A percentile compares a stretch with the other conserved stretches of the same genome.
Evolutionary conservation across 1,140 invertebrate genomes (phyloP).

Genomic region (Cherax destructor): DNA sequence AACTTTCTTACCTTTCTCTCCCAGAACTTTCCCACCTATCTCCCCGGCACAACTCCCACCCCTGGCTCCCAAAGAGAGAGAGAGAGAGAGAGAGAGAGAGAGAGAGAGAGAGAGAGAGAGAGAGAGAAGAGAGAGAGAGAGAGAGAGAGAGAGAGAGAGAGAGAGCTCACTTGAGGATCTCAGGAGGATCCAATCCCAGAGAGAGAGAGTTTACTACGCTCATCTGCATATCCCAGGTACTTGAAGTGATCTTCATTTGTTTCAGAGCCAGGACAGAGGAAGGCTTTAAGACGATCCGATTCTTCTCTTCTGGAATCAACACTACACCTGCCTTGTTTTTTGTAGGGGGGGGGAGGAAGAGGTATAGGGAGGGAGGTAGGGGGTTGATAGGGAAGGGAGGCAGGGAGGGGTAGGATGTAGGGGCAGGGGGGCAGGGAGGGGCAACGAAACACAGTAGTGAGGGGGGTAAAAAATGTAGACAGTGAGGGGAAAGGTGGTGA

Average conservation of each 20-base stretch:
- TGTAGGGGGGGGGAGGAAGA: too few relatives aligned
- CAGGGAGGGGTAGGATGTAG: too few relatives aligned
- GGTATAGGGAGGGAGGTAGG: too few relatives aligned
- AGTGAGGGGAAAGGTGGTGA: too few relatives aligned
- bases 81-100: neutral
- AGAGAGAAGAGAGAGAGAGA: neutral
- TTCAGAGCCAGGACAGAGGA: neutral
- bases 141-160: neutral
- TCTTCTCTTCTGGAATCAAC: neutral
- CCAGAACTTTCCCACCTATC: too few relatives aligned
- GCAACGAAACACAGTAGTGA: too few relatives aligned
- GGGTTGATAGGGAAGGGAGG: too few relatives aligned
- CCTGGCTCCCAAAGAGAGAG: neutral
- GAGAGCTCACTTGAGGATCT: neutral
- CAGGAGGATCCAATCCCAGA: neutral
- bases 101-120: neutral
- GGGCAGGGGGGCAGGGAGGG: too few relatives aligned
- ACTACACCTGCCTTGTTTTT: neutral
- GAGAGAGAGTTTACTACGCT: neutral
- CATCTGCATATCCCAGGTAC: neutral
- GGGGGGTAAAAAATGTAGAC: too few relatives aligned
- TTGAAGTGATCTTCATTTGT: neutral
- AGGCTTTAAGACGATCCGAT: neutral
- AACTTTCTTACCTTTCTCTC: neutral
- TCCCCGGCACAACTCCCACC: neutral